A percentile compares a stretch with the other conserved stretches of the same genome.
These are phyloP conservation scores for Melanostoma mellinum DNA, from an alignment of 2,888 invertebrate species.

Conservation along the genomic window DNA sequence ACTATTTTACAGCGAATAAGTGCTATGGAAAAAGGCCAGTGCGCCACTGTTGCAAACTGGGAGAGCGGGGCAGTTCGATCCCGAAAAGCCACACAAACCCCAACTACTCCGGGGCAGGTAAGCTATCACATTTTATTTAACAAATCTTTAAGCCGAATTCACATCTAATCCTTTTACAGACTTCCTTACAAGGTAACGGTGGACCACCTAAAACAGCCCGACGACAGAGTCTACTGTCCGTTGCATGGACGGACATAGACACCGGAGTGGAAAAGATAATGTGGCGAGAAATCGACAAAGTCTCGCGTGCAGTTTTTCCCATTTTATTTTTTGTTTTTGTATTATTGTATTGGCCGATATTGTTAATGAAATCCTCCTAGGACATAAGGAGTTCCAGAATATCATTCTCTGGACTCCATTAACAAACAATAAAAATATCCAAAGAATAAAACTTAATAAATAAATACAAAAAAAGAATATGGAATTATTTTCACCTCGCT, in stretches of 20 bases:
- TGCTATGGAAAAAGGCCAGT: constrained; percentile 86
- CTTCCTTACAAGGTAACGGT: constrained; percentile 82
- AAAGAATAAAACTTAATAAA: constrained; percentile 10
- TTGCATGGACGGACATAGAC: constrained; percentile 86
- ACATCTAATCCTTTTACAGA: constrained; percentile 74
- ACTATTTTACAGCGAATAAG: constrained; percentile 83
- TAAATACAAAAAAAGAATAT: constrained; percentile 17
- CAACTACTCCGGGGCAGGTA: constrained; percentile 82
- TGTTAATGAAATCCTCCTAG: constrained; percentile 86
- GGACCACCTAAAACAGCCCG: constrained; percentile 81
- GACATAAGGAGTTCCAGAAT: constrained; percentile 81
- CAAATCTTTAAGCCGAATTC: not conserved
- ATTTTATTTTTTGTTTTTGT: constrained; percentile 90
- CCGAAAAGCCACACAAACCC: constrained; percentile 83
- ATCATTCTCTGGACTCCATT: constrained; percentile 81
- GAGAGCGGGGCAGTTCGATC: constrained; percentile 85
- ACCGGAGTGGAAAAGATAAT: constrained; percentile 88
- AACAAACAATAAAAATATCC: constrained; percentile 70
- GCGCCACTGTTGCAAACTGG: constrained; percentile 87
- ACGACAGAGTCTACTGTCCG: constrained; percentile 82
- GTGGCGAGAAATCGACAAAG: constrained; percentile 90
- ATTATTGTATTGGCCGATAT: constrained; percentile 90
- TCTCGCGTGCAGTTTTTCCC: constrained; percentile 90
- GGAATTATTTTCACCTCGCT: constrained; percentile 49
- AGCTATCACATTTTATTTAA: constrained; percentile 50